Evolutionary conservation across 2,888 invertebrate genomes (phyloP), one percentile per base, ranked within the genome.

Genomic region (Phyto melanocephala): DNA sequence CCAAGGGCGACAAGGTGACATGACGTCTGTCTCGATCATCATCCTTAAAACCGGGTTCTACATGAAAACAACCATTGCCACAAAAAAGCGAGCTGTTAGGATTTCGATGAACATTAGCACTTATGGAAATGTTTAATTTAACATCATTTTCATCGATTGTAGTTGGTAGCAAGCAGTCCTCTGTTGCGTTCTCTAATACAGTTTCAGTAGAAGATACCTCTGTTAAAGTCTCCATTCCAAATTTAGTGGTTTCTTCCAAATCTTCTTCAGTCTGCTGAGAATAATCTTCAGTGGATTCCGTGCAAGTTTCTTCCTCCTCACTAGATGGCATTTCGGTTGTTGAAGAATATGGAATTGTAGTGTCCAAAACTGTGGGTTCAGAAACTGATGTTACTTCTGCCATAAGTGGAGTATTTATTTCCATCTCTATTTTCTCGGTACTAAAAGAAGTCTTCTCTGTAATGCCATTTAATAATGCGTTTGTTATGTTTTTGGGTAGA

Each of bases 71-170:
- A 0, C 90, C 90, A 62, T 90, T 89, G 17, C 90, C 88, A 54
- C 63, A 81, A 54, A 87, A 86, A 5, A 87, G 87, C 0, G 86
- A 80, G 37, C n/a, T n/a, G n/a, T 85, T 86, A 0, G 88, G 84
- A 70, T 89, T 87, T 0, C 87, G 86, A 17, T 87, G 85, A 0
- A 90, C 86, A n/a, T 87, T 87, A 2, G 90, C 91, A 78, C 88
- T 89, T 17, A 90, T 86, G 5, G 87, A 86, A 6, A 90, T 87
- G 60, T 89, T 90, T 6, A 91, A 75, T 24, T 88, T 89, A 2
- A 78, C 65, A 80, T 74, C 33, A 24, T 58, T 4, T 8, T 20
- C 6, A 0, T 70, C 20, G 2, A 1, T 3, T 2, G 20, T 1
- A 17, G 1, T 24, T 5, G 20, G 2, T 2, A 13, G 2, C 8